Evolutionary conservation across 1,140 invertebrate species (phyloP), one percentile per base, ranked within the genome.

Genomic region (Zaprionus ornatus): DNA sequence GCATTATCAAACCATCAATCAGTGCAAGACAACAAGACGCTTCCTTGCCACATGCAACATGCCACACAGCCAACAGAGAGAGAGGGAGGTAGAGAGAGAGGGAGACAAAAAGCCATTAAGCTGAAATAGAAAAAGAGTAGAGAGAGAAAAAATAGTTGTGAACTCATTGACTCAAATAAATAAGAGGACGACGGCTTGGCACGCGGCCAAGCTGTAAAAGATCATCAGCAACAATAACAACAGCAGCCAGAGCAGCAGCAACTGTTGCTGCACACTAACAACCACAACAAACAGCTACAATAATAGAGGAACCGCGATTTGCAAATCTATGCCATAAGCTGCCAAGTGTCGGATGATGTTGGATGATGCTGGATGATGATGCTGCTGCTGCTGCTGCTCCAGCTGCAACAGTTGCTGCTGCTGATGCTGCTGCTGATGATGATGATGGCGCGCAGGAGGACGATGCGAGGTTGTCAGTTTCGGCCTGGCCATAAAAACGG

Each of bases 131-230:
- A 83, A 32, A 50, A 50, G 45, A 63, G 17, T 48, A 50, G 52
- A 23, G 42, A 63, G 32, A 69, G 66, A 88, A 83, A 75, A 88
- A 88, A 88, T 90, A 90, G 84, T 88, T 88, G 85, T 88, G 84
- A 88, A 88, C 84, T 90, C 84, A 88, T 88, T 88, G 84, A 88
- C 85, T 88, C 85, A 88, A 88, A 90, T 88, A 88, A 88, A 88
- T 88, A 88, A 84, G 68, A 77, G 73, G 68, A 72, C 63, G 68
- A 65, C 45, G 57, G 71, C 75, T 15, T 66, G 65, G 73, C 73
- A 80, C 74, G 74, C 75, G 77, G 69, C 69, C 74, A 66, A 70
- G 64, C 56, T 57, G 64, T 37, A 67, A 62, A 50, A 69, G 71
- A 74, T 69, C 71, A 74, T 74, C 71, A 69, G 71, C 65, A 74